A percentile compares a stretch with the other conserved stretches of the same genome.
phyloP scores from a whole-genome alignment of 1,140 invertebrate species.

The Rhysida immarginata region DNA sequence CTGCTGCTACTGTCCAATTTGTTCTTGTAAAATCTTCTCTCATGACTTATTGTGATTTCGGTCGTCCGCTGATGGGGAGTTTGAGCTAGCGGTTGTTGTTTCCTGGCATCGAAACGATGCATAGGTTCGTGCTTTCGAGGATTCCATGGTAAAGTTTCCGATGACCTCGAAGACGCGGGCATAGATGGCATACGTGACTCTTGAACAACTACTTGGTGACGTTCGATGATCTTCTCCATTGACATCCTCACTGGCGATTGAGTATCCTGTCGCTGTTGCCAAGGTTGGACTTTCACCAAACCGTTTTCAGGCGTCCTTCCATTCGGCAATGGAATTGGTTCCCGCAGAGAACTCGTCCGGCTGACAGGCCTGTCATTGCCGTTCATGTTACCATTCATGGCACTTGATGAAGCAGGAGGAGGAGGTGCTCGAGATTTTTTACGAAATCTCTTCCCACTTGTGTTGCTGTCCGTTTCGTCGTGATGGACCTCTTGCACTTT shows the following conservation, averaged over 20 bases:
- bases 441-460: background rate
- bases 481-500: too few relatives aligned
- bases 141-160: background rate
- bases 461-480: background rate
- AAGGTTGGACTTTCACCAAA: background rate
- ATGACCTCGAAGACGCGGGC: background rate
- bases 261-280: background rate
- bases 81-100: background rate
- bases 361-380: background rate
- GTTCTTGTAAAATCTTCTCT: background rate
- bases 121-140: background rate
- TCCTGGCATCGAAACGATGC: background rate
- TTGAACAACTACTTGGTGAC: background rate
- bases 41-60: background rate
- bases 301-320: too few relatives aligned
- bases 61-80: background rate
- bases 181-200: background rate
- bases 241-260: background rate
- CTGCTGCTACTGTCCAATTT: background rate
- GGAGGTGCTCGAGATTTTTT: background rate
- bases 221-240: background rate
- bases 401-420: too few relatives aligned
- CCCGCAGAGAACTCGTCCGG: background rate
- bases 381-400: background rate
- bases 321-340: background rate